Percentiles rank a stretch among this genome's conserved stretches.
These are phyloP conservation scores for Carcina quercana DNA, from an alignment of 2,888 invertebrate species.

Conservation along the genomic window DNA sequence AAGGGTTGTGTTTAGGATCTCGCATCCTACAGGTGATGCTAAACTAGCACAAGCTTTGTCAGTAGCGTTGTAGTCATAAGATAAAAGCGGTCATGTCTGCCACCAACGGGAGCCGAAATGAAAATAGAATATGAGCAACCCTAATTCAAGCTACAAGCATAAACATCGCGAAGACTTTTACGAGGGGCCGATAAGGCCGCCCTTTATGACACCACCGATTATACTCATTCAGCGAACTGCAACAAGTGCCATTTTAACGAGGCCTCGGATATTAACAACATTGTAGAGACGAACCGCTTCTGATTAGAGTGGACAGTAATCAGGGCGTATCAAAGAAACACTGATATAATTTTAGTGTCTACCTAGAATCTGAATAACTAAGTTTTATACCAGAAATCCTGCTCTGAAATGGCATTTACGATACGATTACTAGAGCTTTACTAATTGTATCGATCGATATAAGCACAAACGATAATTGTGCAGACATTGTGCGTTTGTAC, in stretches of 20 bases:
- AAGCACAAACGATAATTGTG: too few species aligned
- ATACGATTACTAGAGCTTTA: too few species aligned
- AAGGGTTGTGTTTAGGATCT: too few species aligned
- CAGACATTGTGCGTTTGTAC: too few species aligned
- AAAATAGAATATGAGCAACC: too few species aligned
- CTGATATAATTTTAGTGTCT: constrained; percentile 30
- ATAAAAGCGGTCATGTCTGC: too few species aligned
- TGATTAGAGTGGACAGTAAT: constrained; percentile 15
- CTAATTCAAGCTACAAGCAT: constrained; percentile 34
- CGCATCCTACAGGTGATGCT: too few species aligned
- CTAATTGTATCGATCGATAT: too few species aligned
- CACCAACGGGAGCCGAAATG: too few species aligned
- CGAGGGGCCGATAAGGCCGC: constrained; percentile 43
- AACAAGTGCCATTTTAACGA: constrained; percentile 15
- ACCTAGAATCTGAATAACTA: constrained; percentile 26
- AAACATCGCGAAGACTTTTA: constrained; percentile 44
- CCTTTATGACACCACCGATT: constrained; percentile 39
- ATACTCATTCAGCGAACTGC: constrained; percentile 35
- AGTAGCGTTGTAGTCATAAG: too few species aligned
- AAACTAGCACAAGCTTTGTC: too few species aligned
- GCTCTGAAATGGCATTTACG: constrained; percentile 10
- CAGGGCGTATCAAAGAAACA: constrained; percentile 12
- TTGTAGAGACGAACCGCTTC: constrained; percentile 11
- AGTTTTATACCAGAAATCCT: constrained; percentile 18
- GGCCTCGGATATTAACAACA: constrained; percentile 10